Percentiles rank a stretch among this genome's conserved stretches.
Evolutionary conservation across 2,797 vertebrate species (phyloP).

Genomic region (Sebastes elongatus): DNA sequence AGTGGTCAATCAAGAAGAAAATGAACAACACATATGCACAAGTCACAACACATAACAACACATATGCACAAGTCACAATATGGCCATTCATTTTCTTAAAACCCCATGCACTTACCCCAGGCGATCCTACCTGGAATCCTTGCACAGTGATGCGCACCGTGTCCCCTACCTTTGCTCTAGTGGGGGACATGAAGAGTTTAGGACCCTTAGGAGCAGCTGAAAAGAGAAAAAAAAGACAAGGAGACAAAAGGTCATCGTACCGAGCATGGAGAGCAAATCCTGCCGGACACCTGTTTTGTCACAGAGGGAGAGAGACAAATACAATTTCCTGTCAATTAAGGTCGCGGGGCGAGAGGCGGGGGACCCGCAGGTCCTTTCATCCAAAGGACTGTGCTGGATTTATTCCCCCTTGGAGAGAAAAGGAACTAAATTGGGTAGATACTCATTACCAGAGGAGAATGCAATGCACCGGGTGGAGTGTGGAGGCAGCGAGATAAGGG

Average conservation of each 20-base stretch:
- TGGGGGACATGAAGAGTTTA: conserved; percentile 91
- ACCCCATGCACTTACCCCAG: conserved; percentile 77
- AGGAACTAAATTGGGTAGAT: conserved; percentile 83
- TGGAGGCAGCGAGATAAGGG: conserved; percentile 83
- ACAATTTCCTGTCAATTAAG: conserved; percentile 83
- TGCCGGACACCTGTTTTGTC: conserved; percentile 68
- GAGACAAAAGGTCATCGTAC: conserved; percentile 64
- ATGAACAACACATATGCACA: neutral
- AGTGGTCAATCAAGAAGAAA: conserved; percentile 41
- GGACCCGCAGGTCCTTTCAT: conserved; percentile 76
- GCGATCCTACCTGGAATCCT: conserved; percentile 93
- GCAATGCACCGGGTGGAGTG: conserved; percentile 75
- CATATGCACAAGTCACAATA: conserved; percentile 15
- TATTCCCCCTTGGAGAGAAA: conserved; percentile 76
- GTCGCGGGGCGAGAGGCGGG: conserved; percentile 70
- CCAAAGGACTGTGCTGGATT: conserved; percentile 75
- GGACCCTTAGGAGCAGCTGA: conserved; percentile 96
- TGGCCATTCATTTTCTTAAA: conserved; percentile 30
- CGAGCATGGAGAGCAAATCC: conserved; percentile 58
- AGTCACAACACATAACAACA: conserved; percentile 30
- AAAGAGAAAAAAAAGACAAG: conserved; percentile 31
- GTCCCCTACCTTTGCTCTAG: conserved; percentile 93
- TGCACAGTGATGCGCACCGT: conserved; percentile 94
- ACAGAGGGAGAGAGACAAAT: conserved; percentile 67
- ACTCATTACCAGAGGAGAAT: conserved; percentile 85